Evolutionary conservation across 2,888 invertebrate genomes (phyloP), one percentile per base, ranked within the genome.

Genomic region (Psococerastis gibbosa): DNA sequence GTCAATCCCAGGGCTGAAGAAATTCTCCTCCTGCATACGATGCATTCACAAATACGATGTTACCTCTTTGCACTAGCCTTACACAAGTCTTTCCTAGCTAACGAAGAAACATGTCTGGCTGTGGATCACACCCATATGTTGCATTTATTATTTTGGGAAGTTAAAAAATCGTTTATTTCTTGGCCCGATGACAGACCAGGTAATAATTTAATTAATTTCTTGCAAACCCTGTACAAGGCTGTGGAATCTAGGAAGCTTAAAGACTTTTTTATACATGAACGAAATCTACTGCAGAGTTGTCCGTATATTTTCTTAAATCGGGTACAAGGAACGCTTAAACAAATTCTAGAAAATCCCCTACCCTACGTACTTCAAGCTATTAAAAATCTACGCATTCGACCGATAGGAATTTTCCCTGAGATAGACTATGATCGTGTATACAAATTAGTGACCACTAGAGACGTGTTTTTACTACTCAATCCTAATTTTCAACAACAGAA

Each of bases 181-280:
- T 84, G 82, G 81, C 72, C 76, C 0, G 79, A 81, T 55, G 75
- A 78, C 55, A 67, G 75, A 42, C 62, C 80, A 2, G 85, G 84
- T 2, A 73, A 73, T 54, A 71, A 73, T 18, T 55, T 84, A 11
- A 57, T 73, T 38, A 58, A 68, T 8, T 70, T 83, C 49, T 62
- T 85, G 5, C 62, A 66, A 41, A 68, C 67, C 11, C 69, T 85
- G 46, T 76, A 75, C 53, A 56, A 65, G 1, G 64, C 69, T 42
- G 66, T 85, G 50, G 69, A 71, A 13, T 68, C 67, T 47, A 68
- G 71, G 38, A 62, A 67, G 34, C 63, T 84, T 43, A 69, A 69
- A 2, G 78, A 83, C 59, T 87, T 78, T 55, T 87, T 85, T 56
- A 67, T 84, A 42, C 67, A 67, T 42, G 69, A 67, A 33, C 75